Conservation (phyloP, 2,113 vertebrate species). For the Neomonachus schauinslandi region DNA sequence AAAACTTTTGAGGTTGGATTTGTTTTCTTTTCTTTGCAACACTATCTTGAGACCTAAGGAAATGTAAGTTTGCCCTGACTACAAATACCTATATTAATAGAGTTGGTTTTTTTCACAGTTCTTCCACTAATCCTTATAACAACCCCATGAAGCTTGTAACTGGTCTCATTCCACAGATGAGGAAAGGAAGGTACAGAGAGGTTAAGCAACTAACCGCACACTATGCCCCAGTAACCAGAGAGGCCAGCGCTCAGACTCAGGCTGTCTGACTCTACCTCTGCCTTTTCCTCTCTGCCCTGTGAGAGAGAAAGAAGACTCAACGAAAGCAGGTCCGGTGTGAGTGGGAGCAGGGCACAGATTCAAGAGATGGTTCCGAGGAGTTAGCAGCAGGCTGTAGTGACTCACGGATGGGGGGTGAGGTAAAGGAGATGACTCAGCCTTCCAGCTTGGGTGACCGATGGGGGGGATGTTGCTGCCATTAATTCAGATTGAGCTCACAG, state of each 20-base stretch:
- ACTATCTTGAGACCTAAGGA: not conserved
- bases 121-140: not conserved
- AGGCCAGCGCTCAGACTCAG: not conserved
- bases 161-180: not conserved
- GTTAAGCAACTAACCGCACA: not conserved
- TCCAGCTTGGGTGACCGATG: not conserved
- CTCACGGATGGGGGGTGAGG: not conserved
- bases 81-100: not conserved
- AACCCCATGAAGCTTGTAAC: not conserved
- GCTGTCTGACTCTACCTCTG: not conserved
- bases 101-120: not conserved
- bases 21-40: not conserved
- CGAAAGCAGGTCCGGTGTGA: not conserved
- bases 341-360: not conserved
- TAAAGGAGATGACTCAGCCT: not conserved
- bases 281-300: not conserved
- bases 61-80: not conserved
- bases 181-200: not conserved
- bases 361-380: not conserved
- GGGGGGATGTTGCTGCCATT: not conserved
- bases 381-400: not conserved
- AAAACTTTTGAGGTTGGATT: conserved; percentile 10
- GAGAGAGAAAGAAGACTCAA: not conserved
- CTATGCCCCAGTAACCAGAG: not conserved
- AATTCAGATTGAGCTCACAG: not conserved